Evolutionary conservation across 2,888 invertebrate genomes (phyloP).

Genomic region (Drosophila lacicola): DNA sequence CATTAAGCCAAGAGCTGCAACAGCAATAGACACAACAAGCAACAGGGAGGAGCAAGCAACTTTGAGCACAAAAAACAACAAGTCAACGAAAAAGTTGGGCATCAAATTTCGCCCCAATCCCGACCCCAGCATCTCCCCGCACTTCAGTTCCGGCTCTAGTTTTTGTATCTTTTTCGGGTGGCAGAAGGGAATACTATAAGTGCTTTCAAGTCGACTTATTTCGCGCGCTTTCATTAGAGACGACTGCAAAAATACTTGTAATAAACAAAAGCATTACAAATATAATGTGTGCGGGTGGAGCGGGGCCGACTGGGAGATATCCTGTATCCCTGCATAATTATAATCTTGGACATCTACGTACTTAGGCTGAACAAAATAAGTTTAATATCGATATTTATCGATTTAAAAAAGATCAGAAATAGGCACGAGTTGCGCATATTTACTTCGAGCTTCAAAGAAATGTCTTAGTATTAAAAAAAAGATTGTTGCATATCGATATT

Average conservation of each 20-base stretch:
- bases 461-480: neutral
- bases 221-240: conserved; percentile 53
- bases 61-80: conserved; percentile 41
- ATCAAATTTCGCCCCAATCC: conserved; percentile 50
- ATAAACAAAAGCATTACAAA: conserved; percentile 54
- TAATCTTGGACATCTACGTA: too few species aligned
- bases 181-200: conserved; percentile 45
- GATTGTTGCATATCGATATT: neutral
- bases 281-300: neutral
- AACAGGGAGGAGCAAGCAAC: conserved; percentile 15
- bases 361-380: neutral
- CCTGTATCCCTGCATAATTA: neutral
- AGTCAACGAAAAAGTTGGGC: conserved; percentile 57
- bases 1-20: conserved; percentile 38
- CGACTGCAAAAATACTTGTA: conserved; percentile 48
- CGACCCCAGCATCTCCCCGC: neutral
- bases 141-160: conserved; percentile 20
- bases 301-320: neutral
- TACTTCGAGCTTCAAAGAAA: too few species aligned
- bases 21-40: conserved; percentile 23
- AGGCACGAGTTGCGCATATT: too few species aligned
- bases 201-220: conserved; percentile 59
- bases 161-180: conserved; percentile 26
- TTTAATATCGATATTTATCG: neutral
- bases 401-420: neutral